A percentile compares a stretch with the other conserved stretches of the same genome.
Conservation (phyloP, 2,888 invertebrate genomes). For the Lomographa bimaculata region DNA sequence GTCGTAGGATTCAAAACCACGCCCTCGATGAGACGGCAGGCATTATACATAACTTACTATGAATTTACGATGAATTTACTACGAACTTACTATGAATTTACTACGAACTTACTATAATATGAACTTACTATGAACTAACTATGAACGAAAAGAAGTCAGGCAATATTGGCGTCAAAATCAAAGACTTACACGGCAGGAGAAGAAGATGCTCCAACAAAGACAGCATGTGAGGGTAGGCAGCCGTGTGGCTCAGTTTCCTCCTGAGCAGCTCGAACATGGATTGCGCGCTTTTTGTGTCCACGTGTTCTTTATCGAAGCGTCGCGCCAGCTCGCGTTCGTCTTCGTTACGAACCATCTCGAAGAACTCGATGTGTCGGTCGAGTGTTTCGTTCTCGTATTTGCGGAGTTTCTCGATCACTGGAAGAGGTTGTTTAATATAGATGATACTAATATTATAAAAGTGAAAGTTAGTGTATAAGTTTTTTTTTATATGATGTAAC, state of each 20-base stretch:
- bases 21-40: too few species aligned
- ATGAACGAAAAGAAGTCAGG: too few species aligned
- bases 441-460: too few species aligned
- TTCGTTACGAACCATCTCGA: conserved; percentile 98
- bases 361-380: conserved; percentile 98
- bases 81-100: too few species aligned
- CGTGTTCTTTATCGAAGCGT: conserved; percentile 94
- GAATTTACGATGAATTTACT: too few species aligned
- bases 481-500: too few species aligned
- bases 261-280: conserved; percentile 96
- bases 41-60: too few species aligned
- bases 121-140: too few species aligned
- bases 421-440: conserved; percentile 23
- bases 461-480: too few species aligned
- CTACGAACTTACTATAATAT: too few species aligned
- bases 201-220: conserved; percentile 95
- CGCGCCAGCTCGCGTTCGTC: conserved; percentile 97
- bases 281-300: conserved; percentile 96
- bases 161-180: too few species aligned
- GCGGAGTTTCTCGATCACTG: conserved; percentile 95
- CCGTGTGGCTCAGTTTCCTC: conserved; percentile 94
- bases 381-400: conserved; percentile 97
- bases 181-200: conserved; percentile 86
- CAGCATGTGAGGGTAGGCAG: conserved; percentile 96
- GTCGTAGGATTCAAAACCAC: too few species aligned